Evolutionary conservation across 2,797 vertebrate genomes (phyloP), one percentile per base, ranked within the genome.

Genomic region (Apodemus agrarius): DNA sequence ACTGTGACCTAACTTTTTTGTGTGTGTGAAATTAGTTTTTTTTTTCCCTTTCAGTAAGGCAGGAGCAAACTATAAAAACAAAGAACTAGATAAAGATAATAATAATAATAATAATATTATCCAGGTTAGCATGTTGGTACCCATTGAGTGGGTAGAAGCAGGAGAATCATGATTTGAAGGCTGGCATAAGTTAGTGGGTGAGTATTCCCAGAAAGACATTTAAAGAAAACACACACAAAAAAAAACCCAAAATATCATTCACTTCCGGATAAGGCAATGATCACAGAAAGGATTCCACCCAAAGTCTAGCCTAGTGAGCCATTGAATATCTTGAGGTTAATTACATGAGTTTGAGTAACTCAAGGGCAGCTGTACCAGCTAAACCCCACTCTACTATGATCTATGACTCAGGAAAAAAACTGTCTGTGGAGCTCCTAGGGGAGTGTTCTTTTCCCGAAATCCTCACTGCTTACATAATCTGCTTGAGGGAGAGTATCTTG

Each of bases 21-120:
- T 86, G 49, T 65, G 37, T 86, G 69, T 72, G 81, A 52, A 89
- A 37, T 89, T 96, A 61, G 61, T 12, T 76, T 43, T 69, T 34
- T 74, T 69, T 84, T 91, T 91, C 81, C 81, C 84, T 79, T 80
- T 91, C 82, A 91, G 84, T 86, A 93, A 81, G 81, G 85, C 78
- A 92, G 94, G 88, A 85, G 76, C 67, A 40, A 67, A n/a, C 65
- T 94, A 61, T 81, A 94, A 93, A 96, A 91, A 90, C 80, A 87
- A 96, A 90, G 81, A 96, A 74, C 49, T 82, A 86, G 72, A 46
- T 90, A 59, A 43, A 57, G 29, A 34, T 75, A 31, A 59, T 72
- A 43, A 21, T 26, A 40, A 34, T 75, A 31, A 59, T 72, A 43
- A 21, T 26, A 40, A 22, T 19, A 40, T 63, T 78, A n/a, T 26